These are phyloP conservation scores for Dicycla oo DNA, from an alignment of 2,888 invertebrate species.

Conservation along the genomic window DNA sequence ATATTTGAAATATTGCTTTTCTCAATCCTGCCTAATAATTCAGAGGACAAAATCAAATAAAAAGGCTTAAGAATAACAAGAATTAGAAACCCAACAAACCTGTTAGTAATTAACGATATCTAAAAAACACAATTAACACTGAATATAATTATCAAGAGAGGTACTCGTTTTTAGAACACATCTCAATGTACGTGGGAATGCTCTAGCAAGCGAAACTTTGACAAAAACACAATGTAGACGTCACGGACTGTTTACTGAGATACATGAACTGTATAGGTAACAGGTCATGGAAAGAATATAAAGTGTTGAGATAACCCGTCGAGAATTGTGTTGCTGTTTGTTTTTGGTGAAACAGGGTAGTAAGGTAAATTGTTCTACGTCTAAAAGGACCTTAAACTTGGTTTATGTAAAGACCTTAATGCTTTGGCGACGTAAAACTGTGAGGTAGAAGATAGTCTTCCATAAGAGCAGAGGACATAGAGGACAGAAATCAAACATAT, in stretches of 20 bases:
- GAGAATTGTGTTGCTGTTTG: background rate
- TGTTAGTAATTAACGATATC: conserved; percentile 25
- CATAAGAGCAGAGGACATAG: background rate
- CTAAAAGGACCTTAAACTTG: background rate
- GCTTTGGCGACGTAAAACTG: background rate
- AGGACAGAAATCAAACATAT: background rate
- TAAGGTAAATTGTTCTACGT: background rate
- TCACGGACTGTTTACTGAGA: conserved; percentile 5
- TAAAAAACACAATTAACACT: conserved; percentile 43
- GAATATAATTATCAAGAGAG: conserved; percentile 31
- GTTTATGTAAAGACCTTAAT: background rate
- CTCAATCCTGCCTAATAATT: background rate
- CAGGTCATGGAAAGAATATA: background rate
- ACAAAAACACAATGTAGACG: conserved; percentile 50
- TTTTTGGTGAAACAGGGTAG: background rate
- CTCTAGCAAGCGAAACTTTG: conserved; percentile 50
- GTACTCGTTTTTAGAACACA: conserved; percentile 42
- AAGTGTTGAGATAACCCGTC: background rate
- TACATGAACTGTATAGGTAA: conserved; percentile 2
- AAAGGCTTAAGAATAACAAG: conserved; percentile 19
- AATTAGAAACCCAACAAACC: conserved; percentile 27
- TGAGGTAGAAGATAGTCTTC: background rate
- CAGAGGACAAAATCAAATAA: conserved; percentile 9
- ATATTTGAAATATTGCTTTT: background rate
- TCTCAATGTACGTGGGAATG: conserved; percentile 47